Percentiles rank a stretch among this genome's conserved stretches.
Evolutionary conservation across 2,888 invertebrate genomes (phyloP).

Genomic region (Diadegma fenestrale): DNA sequence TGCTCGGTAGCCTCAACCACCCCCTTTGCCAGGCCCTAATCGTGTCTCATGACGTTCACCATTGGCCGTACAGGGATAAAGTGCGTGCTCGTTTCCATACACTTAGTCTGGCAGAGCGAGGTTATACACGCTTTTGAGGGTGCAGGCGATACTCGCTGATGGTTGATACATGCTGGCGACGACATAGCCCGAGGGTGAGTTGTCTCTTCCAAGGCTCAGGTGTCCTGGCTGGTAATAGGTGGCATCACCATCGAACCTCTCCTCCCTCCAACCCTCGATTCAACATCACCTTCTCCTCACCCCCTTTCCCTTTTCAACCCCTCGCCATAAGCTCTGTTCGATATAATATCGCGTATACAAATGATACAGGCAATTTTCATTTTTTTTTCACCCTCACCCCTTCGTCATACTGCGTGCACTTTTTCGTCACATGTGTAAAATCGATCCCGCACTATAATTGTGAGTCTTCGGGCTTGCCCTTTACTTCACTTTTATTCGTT

Average conservation of each 20-base stretch:
- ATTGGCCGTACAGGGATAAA: conserved; percentile 69
- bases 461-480: conserved; percentile 34
- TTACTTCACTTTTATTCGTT: conserved; percentile 1
- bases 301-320: conserved; percentile 62
- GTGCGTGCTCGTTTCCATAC: conserved; percentile 81
- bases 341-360: conserved; percentile 79
- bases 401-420: conserved; percentile 6
- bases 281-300: conserved; percentile 51
- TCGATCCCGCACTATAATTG: conserved; percentile 55
- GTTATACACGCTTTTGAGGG: conserved; percentile 33
- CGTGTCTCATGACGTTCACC: conserved; percentile 24
- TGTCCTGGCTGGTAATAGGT: conserved; percentile 82
- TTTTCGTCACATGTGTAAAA: conserved; percentile 19
- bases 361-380: conserved; percentile 70
- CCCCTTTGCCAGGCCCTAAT: conserved; percentile 12
- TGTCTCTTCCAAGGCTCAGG: conserved; percentile 78
- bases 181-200: conserved; percentile 64
- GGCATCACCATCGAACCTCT: conserved; percentile 77
- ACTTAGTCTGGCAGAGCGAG: conserved; percentile 69
- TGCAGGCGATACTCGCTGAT: conserved; percentile 17
- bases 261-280: conserved; percentile 12
- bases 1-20: conserved; percentile 15
- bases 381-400: conserved; percentile 4
- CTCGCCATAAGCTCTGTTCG: conserved; percentile 83
- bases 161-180: conserved; percentile 47